Evolutionary conservation across 2,797 vertebrate species (phyloP), one percentile per base, ranked within the genome.

Genomic region (Lithobates sylvaticus): DNA sequence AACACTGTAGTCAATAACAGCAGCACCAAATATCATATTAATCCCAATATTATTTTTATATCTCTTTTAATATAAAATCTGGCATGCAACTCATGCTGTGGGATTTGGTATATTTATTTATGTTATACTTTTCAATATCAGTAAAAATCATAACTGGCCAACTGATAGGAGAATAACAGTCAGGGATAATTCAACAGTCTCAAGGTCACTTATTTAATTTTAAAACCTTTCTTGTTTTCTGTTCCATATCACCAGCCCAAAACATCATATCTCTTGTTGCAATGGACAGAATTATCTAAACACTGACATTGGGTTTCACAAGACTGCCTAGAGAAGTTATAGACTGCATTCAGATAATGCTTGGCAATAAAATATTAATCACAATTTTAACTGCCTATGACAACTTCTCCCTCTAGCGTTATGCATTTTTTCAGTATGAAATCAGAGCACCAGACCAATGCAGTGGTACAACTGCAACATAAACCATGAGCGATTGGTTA

Each of bases 1-100:
- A 94, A 94, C 94, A 95, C 95, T 95, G 95, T 91, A 94, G 93
- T 94, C 92, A 94, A 94, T 94, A 94, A 95, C 92, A 95, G 94
- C 94, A 95, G 94, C 94, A 95, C 93, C 94, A 94, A 91, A 95
- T 93, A 94, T 89, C 86, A 83, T 91, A 92, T 94, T 94, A 95
- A 94, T 94, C 94, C 88, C 92, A 90, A 90, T 91, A 82, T 67
- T 67, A 29, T 12, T 26, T 27, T 67, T 18, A 68, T 92, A 88
- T 94, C 94, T 88, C 88, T 91, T 92, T 89, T 92, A 73, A 88
- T 90, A 94, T 92, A 88, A 91, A 92, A 87, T 93, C 86, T 92
- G 90, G 90, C 94, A 96, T 96, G 93, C 94, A 96, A 88, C 84
- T 91, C 92, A 93, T 93, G 91, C 93, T 94, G 44, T 88, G 84